A percentile compares a stretch with the other conserved stretches of the same genome.
Evolutionary conservation across 2,888 invertebrate genomes (phyloP).

Genomic region (Phragmatobia fuliginosa): DNA sequence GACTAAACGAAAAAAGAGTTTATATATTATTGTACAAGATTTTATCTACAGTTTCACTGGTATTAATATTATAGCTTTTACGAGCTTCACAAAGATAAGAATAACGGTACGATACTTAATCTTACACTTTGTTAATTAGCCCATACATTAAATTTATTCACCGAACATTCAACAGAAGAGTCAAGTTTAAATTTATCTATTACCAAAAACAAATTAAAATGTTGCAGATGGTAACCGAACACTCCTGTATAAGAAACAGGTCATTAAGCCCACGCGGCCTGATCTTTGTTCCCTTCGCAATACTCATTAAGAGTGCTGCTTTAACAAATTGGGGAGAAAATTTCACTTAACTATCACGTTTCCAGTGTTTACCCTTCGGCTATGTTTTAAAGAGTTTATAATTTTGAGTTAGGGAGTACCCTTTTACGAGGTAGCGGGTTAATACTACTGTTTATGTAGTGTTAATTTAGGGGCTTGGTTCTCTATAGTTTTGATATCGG

Average conservation of each 20-base stretch:
- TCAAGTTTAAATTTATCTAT: not conserved
- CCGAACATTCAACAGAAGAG: not conserved
- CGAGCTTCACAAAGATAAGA: not conserved
- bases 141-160: not conserved
- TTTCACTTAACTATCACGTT: constrained; percentile 34
- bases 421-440: not conserved
- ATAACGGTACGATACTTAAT: not conserved
- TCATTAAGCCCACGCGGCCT: constrained; percentile 8
- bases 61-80: not conserved
- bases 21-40: too few relatives aligned
- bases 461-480: not conserved
- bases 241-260: constrained; percentile 7
- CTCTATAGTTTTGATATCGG: not conserved
- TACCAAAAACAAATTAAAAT: constrained; percentile 7
- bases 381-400: not conserved
- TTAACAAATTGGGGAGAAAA: constrained; percentile 36
- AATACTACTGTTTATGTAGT: not conserved
- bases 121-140: not conserved
- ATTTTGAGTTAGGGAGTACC: not conserved
- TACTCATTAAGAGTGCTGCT: constrained; percentile 37
- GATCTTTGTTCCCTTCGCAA: constrained; percentile 19
- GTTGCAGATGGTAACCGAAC: constrained; percentile 3
- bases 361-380: constrained; percentile 18
- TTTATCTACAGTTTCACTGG: too few relatives aligned
- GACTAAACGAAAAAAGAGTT: too few relatives aligned